Base-by-base conservation (phyloP, 1,140 invertebrate genomes). In the Eulimnadia texana region DNA sequence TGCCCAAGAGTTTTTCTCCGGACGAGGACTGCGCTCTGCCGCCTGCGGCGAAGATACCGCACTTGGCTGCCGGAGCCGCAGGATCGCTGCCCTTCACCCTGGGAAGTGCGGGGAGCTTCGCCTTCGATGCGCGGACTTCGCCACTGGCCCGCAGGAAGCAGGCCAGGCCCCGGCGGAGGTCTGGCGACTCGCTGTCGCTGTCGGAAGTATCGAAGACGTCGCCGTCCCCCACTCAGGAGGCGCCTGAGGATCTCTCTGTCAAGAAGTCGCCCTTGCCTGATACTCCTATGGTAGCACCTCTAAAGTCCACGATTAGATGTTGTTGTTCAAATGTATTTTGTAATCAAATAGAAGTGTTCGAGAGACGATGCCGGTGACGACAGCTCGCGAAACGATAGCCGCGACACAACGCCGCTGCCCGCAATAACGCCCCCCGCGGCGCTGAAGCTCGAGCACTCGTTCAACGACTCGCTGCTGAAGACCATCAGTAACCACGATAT, bases 131-230 rank as follows among this genome's bases (percentile, higher is more conserved):
- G 16, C 33, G 33, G 33, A 42, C 33, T 6, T 42, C 33, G 33
- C 33, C 33, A 6, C 16, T 42, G 33, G 33, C 33, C 33, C 33
- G 33, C 6, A 6, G 33, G 33, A 42, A 42, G 67, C 84, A 90
- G 72, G 88, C 88, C 1, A 73, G 88, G 11, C 88, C 88, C 1
- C 71, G 88, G 22, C 75, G 88, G 64, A 78, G 88, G 66, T 90
- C 87, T 0, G 86, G 86, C 0, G 88, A 90, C 65, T 80, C 25
- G 71, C 78, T 64, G 74, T 28, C 33, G 33, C 33, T 42, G 33
- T 42, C 33, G 33, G 33, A 42, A 16, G 16, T 6, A 6, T 6
- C 33, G 6, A 42, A 42, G 33, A 42, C 33, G 33, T 16, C 33
- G 33, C 33, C 33, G 33, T 42, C 33, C 6, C 33, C 73, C 22